Percentiles rank a stretch among this genome's conserved stretches.
Conservation (phyloP, 2,113 vertebrate genomes). For the Nothobranchius kuhntae region DNA sequence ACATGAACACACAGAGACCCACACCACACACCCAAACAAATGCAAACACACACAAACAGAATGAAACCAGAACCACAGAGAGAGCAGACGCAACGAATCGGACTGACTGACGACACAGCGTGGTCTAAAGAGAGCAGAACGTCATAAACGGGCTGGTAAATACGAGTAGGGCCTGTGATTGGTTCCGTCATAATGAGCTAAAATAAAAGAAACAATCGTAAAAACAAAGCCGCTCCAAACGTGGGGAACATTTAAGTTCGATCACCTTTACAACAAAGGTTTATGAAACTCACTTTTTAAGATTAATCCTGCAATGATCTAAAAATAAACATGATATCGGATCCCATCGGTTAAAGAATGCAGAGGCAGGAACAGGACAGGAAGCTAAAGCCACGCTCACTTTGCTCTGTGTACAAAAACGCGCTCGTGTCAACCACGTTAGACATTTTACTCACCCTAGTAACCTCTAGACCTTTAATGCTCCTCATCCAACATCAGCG, state of each 20-base stretch:
- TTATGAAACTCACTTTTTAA: no score
- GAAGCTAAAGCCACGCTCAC: background rate
- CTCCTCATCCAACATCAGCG: accelerated
- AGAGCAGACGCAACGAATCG: slow-evolving; percentile 54
- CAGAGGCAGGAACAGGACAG: background rate
- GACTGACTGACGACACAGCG: no score
- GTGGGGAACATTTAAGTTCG: no score
- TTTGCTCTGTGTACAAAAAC: no score
- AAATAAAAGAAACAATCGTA: background rate
- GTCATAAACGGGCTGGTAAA: slow-evolving; percentile 12
- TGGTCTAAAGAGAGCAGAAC: background rate
- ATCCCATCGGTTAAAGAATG: background rate
- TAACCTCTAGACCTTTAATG: background rate
- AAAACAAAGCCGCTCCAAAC: background rate
- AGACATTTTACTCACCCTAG: background rate
- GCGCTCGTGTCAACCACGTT: background rate
- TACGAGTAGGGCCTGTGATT: background rate
- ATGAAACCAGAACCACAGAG: slow-evolving; percentile 57
- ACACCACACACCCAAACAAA: slow-evolving; percentile 17
- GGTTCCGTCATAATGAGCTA: background rate
- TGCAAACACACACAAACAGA: slow-evolving; percentile 7
- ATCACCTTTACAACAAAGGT: no score
- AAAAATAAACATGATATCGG: no score
- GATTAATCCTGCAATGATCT: no score
- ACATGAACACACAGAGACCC: slow-evolving; percentile 2